phyloP scores from a whole-genome alignment of 2,888 invertebrate genomes.

The Alviniconcha strummeri region DNA sequence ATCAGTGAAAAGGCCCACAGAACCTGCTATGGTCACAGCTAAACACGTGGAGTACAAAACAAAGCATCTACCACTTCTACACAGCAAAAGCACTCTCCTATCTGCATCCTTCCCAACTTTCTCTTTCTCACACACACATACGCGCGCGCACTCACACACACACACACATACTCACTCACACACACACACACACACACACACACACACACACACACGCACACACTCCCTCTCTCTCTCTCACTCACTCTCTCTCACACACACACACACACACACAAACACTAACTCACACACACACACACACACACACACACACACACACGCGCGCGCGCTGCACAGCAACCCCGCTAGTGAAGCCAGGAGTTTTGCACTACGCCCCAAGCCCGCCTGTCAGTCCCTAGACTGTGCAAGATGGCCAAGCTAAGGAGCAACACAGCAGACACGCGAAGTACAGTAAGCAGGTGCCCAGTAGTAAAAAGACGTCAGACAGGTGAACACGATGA shows the following conservation, averaged over 20 bases:
- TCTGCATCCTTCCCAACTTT: neutral
- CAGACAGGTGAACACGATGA: constrained; percentile 3
- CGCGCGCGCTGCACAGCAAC: neutral
- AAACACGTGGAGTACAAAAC: no score
- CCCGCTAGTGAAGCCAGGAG: neutral
- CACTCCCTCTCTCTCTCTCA: neutral
- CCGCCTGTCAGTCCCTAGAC: neutral
- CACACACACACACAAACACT: neutral
- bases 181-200: neutral
- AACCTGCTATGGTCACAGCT: no score
- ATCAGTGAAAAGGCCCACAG: no score
- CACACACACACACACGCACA: neutral
- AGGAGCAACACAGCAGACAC: constrained; percentile 15
- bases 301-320: neutral
- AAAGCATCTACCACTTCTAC: neutral
- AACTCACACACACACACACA: constrained; percentile 10
- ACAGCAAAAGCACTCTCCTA: neutral
- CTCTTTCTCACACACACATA: constrained; percentile 2
- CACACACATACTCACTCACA: neutral
- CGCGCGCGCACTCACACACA: neutral
- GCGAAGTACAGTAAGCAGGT: neutral
- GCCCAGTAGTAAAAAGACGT: neutral
- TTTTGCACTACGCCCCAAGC: neutral
- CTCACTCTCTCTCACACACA: neutral
- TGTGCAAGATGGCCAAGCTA: constrained; percentile 5